phyloP scores from a whole-genome alignment of 2,888 invertebrate genomes.

The Torymus tubicola region DNA sequence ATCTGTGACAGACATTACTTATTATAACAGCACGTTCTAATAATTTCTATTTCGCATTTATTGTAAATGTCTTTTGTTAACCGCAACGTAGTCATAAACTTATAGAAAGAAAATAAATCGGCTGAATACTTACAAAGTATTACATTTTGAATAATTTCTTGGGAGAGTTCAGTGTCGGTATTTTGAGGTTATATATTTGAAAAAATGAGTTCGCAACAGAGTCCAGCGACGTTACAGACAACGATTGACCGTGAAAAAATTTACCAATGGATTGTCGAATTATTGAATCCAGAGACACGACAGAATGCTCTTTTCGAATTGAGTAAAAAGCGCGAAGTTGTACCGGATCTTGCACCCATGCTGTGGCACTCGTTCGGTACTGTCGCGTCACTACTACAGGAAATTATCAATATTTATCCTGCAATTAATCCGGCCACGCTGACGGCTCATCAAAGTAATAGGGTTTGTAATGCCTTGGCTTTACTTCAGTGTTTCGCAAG shows the following conservation, averaged over 20 bases:
- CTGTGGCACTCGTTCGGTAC: constrained; percentile 99
- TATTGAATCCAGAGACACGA: constrained; percentile 94
- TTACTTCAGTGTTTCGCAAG: constrained; percentile 99
- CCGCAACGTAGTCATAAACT: no score
- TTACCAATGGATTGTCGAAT: constrained; percentile 93
- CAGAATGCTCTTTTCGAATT: constrained; percentile 98
- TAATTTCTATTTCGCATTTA: no score
- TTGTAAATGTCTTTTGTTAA: no score
- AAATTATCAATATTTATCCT: constrained; percentile 99
- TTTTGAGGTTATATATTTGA: neutral
- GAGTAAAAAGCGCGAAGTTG: constrained; percentile 91
- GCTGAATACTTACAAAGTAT: no score
- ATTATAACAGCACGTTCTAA: no score
- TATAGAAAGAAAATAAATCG: no score
- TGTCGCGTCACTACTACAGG: constrained; percentile 95
- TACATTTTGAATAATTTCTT: no score
- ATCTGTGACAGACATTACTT: no score
- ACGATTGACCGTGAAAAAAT: constrained; percentile 92
- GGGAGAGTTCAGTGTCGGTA: no score
- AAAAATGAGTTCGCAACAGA: constrained; percentile 87
- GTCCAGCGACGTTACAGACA: constrained; percentile 85
- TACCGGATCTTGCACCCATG: constrained; percentile 98
- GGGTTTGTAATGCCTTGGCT: constrained; percentile 99
- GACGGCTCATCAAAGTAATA: constrained; percentile 98
- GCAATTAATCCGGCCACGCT: constrained; percentile 98